phyloP scores from a whole-genome alignment of 2,888 invertebrate species.

The Sericinus montela region DNA sequence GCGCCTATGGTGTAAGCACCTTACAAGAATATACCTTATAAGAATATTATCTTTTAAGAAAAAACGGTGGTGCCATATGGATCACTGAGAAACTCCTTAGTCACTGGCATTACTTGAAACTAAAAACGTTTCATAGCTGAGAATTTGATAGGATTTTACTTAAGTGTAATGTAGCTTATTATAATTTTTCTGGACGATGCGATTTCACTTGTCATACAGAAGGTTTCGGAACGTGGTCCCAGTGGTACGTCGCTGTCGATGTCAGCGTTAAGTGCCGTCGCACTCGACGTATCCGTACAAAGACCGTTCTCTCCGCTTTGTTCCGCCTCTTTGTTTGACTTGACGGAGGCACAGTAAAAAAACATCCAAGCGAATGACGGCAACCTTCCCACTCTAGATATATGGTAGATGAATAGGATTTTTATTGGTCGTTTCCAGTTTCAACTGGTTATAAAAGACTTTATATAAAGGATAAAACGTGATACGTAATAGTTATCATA shows the following conservation, averaged over 20 bases:
- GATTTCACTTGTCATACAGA: constrained; percentile 7
- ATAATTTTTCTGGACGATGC: not conserved
- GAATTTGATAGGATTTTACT: too few relatives aligned
- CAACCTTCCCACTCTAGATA: constrained; percentile 27
- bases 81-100: too few relatives aligned
- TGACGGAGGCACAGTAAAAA: constrained; percentile 56
- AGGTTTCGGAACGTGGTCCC: constrained; percentile 12
- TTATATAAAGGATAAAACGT: too few relatives aligned
- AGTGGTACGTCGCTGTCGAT: constrained; percentile 42
- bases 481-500: too few relatives aligned
- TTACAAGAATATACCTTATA: too few relatives aligned
- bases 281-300: constrained; percentile 63
- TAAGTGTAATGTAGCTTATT: too few relatives aligned
- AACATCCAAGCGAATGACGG: constrained; percentile 44
- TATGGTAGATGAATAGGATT: constrained; percentile 29
- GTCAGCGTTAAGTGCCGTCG: constrained; percentile 67
- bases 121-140: too few relatives aligned
- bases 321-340: constrained; percentile 73
- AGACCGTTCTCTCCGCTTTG: constrained; percentile 72
- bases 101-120: too few relatives aligned
- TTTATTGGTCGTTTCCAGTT: constrained; percentile 34
- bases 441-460: too few relatives aligned
- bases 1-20: too few relatives aligned
- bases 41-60: too few relatives aligned
- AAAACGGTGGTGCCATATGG: too few relatives aligned